Percentiles rank a stretch among this genome's conserved stretches.
These are phyloP conservation scores for Frieseomelitta varia DNA, from an alignment of 1,140 invertebrate genomes.

Conservation along the genomic window DNA sequence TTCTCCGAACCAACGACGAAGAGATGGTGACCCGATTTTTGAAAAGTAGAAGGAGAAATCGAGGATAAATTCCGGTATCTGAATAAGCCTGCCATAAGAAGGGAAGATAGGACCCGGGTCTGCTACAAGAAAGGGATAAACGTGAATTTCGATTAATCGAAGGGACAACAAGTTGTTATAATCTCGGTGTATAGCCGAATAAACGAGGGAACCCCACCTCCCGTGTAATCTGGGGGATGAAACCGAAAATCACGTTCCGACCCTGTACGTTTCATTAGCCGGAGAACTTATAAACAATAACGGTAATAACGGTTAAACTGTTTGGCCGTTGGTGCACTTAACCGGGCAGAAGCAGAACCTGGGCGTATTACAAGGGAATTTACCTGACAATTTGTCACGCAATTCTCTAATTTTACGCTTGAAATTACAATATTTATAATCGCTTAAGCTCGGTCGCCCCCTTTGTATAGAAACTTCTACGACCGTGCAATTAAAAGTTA, in stretches of 20 bases:
- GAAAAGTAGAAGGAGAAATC: background rate
- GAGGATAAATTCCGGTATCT: constrained; percentile 30
- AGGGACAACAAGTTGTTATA: constrained; percentile 65
- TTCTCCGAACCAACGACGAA: background rate
- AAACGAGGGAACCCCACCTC: constrained; percentile 4
- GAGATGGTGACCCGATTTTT: constrained; percentile 7
- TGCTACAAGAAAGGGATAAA: constrained; percentile 59
- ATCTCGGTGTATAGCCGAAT: constrained; percentile 53
- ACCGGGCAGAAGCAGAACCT: background rate
- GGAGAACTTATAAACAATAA: constrained; percentile 49
- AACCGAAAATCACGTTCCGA: constrained; percentile 35
- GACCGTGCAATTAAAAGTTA: background rate
- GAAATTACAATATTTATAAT: background rate
- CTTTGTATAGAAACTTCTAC: background rate
- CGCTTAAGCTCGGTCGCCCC: background rate
- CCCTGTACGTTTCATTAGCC: constrained; percentile 38
- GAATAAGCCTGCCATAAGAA: constrained; percentile 39
- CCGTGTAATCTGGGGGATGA: constrained; percentile 36
- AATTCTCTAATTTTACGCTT: background rate
- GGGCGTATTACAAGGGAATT: background rate
- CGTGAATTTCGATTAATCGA: constrained; percentile 69
- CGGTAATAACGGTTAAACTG: constrained; percentile 29
- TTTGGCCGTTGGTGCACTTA: background rate
- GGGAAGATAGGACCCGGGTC: constrained; percentile 15
- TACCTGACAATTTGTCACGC: constrained; percentile 6